Evolutionary conservation across 2,888 invertebrate genomes (phyloP).

Genomic region (Sinohyriopsis cumingii): DNA sequence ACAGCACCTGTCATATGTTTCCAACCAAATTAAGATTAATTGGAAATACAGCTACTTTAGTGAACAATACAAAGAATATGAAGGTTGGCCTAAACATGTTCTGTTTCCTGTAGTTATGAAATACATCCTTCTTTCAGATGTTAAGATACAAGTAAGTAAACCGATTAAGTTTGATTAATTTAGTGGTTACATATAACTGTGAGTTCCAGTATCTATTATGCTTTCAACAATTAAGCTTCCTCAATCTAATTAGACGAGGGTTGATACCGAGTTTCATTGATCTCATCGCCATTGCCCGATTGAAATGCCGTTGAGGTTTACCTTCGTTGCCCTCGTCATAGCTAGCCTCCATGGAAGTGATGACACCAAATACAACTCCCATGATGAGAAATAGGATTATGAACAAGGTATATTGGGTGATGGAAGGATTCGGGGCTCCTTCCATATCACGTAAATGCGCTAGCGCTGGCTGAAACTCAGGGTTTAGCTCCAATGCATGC

Average conservation of each 20-base stretch:
- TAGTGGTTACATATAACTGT: too few species aligned
- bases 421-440: constrained; percentile 83
- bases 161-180: too few species aligned
- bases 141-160: too few species aligned
- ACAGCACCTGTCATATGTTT: too few species aligned
- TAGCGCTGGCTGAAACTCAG: constrained; percentile 87
- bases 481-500: constrained; percentile 87
- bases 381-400: constrained; percentile 89
- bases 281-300: constrained; percentile 91
- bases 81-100: too few species aligned
- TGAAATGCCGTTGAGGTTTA: constrained; percentile 87
- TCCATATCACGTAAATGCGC: constrained; percentile 87
- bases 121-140: too few species aligned
- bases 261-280: constrained; percentile 77
- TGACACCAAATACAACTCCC: constrained; percentile 84
- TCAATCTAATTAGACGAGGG: constrained; percentile 61
- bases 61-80: too few species aligned
- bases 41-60: too few species aligned
- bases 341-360: constrained; percentile 81
- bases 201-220: not conserved
- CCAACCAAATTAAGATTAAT: too few species aligned
- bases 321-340: constrained; percentile 64
- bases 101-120: too few species aligned
- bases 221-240: constrained; percentile 47
- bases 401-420: constrained; percentile 88